Evolutionary conservation across 2,888 invertebrate genomes (phyloP).

Genomic region (Trissolcus japonicus): DNA sequence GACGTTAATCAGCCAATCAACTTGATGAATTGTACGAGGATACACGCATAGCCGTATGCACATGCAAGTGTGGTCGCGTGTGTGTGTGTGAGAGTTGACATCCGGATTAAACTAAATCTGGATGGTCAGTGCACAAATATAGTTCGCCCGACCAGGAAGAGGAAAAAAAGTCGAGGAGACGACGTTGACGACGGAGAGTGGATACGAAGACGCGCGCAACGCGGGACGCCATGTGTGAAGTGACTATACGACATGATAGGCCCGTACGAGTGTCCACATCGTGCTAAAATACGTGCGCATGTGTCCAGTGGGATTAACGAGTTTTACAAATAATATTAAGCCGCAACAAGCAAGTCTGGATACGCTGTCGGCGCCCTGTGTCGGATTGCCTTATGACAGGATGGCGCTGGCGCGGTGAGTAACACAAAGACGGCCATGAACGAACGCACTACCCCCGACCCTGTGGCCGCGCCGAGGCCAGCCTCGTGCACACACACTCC

Average conservation of each 20-base stretch:
- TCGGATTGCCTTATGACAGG: slow-evolving; percentile 81
- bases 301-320: slow-evolving; percentile 75
- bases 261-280: slow-evolving; percentile 61
- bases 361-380: slow-evolving; percentile 78
- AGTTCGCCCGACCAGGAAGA: neutral
- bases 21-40: slow-evolving; percentile 1
- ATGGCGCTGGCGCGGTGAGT: slow-evolving; percentile 83
- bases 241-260: slow-evolving; percentile 67
- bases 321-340: slow-evolving; percentile 71
- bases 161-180: neutral
- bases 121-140: too few relatives aligned
- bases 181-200: slow-evolving; percentile 12
- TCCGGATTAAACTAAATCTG: slow-evolving; percentile 1
- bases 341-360: slow-evolving; percentile 77
- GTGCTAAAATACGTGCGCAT: slow-evolving; percentile 71
- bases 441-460: slow-evolving; percentile 7
- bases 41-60: neutral
- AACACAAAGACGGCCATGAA: slow-evolving; percentile 58
- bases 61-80: neutral
- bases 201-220: slow-evolving; percentile 55
- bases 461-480: slow-evolving; percentile 34
- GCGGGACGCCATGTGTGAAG: slow-evolving; percentile 60
- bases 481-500: slow-evolving; percentile 8
- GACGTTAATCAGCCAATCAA: neutral
- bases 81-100: neutral